These are phyloP conservation scores for Pipistrellus kuhlii DNA, from an alignment of 2,797 vertebrate genomes.

Conservation along the genomic window DNA sequence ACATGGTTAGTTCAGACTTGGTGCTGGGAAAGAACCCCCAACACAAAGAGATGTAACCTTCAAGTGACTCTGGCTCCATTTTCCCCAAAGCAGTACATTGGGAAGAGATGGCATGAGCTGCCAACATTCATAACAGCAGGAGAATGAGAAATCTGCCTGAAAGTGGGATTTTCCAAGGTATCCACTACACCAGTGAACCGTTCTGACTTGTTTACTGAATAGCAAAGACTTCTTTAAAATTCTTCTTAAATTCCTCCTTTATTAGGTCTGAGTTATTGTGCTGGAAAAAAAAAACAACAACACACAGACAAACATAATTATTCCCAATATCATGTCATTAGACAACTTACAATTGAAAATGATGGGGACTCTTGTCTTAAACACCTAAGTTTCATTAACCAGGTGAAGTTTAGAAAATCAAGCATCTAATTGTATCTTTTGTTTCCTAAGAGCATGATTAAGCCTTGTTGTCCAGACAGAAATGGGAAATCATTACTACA, in stretches of 20 bases:
- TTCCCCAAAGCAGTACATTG: background rate
- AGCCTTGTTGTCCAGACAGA: background rate
- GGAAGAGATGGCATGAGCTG: background rate
- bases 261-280: background rate
- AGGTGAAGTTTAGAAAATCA: background rate
- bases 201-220: conserved; percentile 29
- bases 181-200: background rate
- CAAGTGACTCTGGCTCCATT: too few species aligned
- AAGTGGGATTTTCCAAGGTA: background rate
- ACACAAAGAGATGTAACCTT: background rate
- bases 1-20: background rate
- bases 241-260: conserved; percentile 67
- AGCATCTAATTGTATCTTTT: background rate
- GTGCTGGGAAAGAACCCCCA: background rate
- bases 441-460: background rate
- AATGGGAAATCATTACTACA: background rate
- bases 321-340: background rate
- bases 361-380: background rate
- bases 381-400: background rate
- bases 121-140: background rate
- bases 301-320: background rate
- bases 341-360: background rate
- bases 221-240: conserved; percentile 64
- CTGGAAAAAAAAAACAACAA: conserved; percentile 35
- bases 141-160: background rate